These are phyloP conservation scores for Charanyca ferruginea DNA, from an alignment of 2,888 invertebrate genomes.

Conservation along the genomic window DNA sequence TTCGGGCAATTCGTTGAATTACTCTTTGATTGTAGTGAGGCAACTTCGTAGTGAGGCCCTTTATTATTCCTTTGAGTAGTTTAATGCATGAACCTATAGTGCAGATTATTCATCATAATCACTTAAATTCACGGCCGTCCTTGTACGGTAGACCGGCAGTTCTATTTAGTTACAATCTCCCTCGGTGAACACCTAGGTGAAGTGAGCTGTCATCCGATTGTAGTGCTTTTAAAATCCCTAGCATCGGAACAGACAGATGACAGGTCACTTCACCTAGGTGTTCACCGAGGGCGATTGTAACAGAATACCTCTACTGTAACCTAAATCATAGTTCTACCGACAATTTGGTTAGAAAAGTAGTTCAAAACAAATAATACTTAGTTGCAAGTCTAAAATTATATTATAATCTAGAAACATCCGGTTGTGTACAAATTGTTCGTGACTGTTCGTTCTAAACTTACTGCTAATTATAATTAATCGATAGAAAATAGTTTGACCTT, in stretches of 20 bases:
- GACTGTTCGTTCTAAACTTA: constrained; percentile 26
- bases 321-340: neutral
- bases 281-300: no score
- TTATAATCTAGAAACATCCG: constrained; percentile 17
- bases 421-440: constrained; percentile 21
- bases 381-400: constrained; percentile 30
- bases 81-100: neutral
- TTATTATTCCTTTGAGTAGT: no score
- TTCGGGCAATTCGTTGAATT: neutral
- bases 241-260: no score
- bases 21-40: no score
- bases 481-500: constrained; percentile 46
- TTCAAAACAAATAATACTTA: neutral
- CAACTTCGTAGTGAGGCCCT: no score
- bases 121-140: constrained; percentile 1
- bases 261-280: no score
- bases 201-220: no score
- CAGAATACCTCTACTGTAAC: no score
- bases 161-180: no score
- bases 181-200: no score
- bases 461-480: constrained; percentile 51
- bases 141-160: no score
- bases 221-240: no score
- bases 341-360: neutral
- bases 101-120: constrained; percentile 7